A percentile compares a stretch with the other conserved stretches of the same genome.
phyloP scores from a whole-genome alignment of 1,140 invertebrate genomes.

The Kradibia gibbosae region DNA sequence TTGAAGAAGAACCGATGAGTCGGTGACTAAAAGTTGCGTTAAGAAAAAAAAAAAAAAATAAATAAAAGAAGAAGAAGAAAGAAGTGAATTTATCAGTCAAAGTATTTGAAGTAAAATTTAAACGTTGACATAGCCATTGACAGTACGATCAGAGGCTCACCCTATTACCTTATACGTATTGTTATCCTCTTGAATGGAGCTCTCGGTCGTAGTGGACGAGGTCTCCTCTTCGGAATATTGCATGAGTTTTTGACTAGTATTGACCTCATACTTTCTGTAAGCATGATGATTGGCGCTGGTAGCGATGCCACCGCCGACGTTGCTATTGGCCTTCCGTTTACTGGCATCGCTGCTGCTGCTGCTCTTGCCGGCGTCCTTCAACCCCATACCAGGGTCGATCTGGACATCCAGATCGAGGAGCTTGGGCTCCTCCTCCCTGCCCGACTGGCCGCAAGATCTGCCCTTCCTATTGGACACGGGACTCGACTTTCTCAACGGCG shows the following conservation, averaged over 20 bases:
- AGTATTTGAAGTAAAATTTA: too few relatives aligned
- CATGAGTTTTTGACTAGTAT: conserved; percentile 63
- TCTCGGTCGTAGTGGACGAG: conserved; percentile 83
- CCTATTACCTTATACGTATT: conserved; percentile 55
- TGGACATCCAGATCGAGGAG: conserved; percentile 57
- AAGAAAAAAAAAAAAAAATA: too few relatives aligned
- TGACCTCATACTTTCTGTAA: conserved; percentile 66
- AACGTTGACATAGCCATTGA: too few relatives aligned
- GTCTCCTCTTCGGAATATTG: conserved; percentile 78
- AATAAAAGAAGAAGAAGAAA: too few relatives aligned
- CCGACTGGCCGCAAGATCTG: conserved; percentile 51
- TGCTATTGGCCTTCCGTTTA: conserved; percentile 57
- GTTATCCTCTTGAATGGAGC: conserved; percentile 75
- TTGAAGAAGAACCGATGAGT: too few relatives aligned
- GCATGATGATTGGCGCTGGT: conserved; percentile 59
- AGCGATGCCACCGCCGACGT: conserved; percentile 52
- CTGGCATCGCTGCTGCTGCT: conserved; percentile 16
- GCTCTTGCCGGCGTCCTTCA: conserved; percentile 4
- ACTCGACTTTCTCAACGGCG: conserved; percentile 55
- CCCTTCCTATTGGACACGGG: conserved; percentile 58
- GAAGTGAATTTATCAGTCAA: too few relatives aligned
- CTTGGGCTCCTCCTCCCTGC: conserved; percentile 62
- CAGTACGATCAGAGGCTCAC: too few relatives aligned
- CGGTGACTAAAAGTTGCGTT: too few relatives aligned
- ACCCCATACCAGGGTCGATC: conserved; percentile 22